Conservation (phyloP, 2,888 invertebrate genomes). For the Andrena bicolor region DNA sequence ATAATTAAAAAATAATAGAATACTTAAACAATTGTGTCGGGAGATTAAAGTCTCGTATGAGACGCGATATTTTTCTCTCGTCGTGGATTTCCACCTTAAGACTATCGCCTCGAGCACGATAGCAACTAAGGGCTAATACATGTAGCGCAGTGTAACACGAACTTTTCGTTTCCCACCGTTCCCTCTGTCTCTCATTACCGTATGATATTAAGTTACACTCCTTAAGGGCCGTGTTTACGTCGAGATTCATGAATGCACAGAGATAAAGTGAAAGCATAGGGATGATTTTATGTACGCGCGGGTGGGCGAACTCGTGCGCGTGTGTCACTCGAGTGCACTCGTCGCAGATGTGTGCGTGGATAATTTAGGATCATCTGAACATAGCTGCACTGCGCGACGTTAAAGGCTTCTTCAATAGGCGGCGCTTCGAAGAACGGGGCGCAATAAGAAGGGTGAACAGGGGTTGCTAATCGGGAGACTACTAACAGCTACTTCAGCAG, state of each 20-base stretch:
- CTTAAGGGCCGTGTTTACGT: conserved; percentile 40
- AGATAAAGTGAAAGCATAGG: conserved; percentile 27
- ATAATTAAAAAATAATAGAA: no score
- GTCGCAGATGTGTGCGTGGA: conserved; percentile 32
- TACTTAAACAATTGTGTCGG: no score
- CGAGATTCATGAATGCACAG: conserved; percentile 36
- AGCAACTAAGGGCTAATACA: no score
- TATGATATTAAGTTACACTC: conserved; percentile 38
- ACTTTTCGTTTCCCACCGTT: background rate
- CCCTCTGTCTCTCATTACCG: conserved; percentile 33
- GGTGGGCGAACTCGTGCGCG: conserved; percentile 13
- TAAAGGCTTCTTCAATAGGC: background rate
- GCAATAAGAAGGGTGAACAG: conserved; percentile 12
- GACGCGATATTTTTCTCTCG: no score
- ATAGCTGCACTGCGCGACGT: background rate
- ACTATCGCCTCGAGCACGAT: no score
- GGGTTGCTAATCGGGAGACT: conserved; percentile 38
- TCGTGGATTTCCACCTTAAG: no score
- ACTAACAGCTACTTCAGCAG: background rate
- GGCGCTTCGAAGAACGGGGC: no score
- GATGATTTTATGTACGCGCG: conserved; percentile 31
- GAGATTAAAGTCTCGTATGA: no score
- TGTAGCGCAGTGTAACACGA: conserved; percentile 9
- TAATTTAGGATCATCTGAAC: conserved; percentile 40
- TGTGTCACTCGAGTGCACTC: conserved; percentile 23